These are phyloP conservation scores for Corella eumyota DNA, from an alignment of 23 tunicate species.

Conservation along the genomic window DNA sequence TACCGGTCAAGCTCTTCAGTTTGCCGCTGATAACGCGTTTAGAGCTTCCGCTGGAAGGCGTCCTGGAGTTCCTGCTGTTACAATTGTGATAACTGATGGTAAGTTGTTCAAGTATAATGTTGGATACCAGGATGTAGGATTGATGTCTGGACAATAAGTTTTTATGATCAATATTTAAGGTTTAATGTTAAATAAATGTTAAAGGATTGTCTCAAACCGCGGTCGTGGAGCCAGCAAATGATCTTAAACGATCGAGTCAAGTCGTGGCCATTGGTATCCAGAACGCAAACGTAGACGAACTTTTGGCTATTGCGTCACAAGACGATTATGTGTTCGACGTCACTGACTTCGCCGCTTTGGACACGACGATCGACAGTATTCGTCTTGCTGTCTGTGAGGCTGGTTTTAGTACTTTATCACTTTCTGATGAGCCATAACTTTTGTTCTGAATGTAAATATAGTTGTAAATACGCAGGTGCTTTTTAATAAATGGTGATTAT, in stretches of 20 bases:
- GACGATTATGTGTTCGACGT: constrained; percentile 30
- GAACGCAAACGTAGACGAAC: constrained; percentile 20
- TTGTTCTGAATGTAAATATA: too few relatives aligned
- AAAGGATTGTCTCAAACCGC: constrained; percentile 52
- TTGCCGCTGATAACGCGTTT: constrained; percentile 26
- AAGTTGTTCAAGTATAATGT: constrained; percentile 5
- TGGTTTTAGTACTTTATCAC: too few relatives aligned
- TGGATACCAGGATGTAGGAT: too few relatives aligned
- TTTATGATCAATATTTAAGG: too few relatives aligned
- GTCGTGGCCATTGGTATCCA: constrained; percentile 73
- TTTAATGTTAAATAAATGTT: not conserved
- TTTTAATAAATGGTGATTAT: too few relatives aligned
- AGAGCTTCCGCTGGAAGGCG: constrained; percentile 43
- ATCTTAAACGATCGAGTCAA: constrained; percentile 14
- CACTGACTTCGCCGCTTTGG: constrained; percentile 36
- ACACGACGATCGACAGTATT: constrained; percentile 11
- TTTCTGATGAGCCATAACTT: too few relatives aligned
- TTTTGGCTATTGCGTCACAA: constrained; percentile 34
- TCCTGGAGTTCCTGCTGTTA: constrained; percentile 69
- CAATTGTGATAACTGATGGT: constrained; percentile 81
- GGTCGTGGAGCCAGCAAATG: constrained; percentile 24
- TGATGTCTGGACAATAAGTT: too few relatives aligned
- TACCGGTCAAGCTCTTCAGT: constrained; percentile 62
- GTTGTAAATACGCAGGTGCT: too few relatives aligned
- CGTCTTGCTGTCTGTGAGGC: constrained; percentile 64